phyloP scores from a whole-genome alignment of 2,113 vertebrate genomes.

The Mustelus asterias region DNA sequence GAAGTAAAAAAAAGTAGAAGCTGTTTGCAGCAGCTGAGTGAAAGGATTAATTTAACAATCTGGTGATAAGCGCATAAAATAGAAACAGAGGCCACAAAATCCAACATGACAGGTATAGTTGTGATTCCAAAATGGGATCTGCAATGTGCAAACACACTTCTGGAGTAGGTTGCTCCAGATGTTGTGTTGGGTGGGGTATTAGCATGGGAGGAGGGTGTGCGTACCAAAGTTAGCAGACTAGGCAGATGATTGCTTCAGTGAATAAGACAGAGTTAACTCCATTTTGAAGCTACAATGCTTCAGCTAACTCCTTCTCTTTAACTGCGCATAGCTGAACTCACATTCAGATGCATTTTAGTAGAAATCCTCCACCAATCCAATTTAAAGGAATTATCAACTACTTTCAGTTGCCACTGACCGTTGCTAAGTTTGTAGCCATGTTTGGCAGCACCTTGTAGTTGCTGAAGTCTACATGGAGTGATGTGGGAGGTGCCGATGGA shows the following conservation, averaged over 20 bases:
- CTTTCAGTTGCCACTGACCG: background rate
- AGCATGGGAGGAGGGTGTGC: too few relatives aligned
- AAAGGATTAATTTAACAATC: conserved; percentile 18
- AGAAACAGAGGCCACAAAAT: background rate
- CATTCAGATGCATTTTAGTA: background rate
- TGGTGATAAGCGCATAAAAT: background rate
- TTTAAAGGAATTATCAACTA: background rate
- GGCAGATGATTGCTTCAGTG: background rate
- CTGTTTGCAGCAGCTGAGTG: background rate
- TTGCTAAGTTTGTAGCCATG: background rate
- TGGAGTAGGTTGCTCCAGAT: background rate
- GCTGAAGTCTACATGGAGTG: background rate
- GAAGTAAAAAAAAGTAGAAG: background rate
- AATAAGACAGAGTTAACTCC: background rate
- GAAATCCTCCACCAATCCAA: background rate
- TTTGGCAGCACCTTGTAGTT: background rate
- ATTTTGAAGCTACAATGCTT: background rate
- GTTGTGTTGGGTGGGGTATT: background rate
- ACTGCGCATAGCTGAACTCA: background rate
- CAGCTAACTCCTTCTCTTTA: background rate
- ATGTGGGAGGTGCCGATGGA: background rate
- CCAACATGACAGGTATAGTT: background rate
- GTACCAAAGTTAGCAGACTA: background rate
- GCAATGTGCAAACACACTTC: background rate
- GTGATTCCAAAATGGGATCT: background rate